Evolutionary conservation across 2,888 invertebrate species (phyloP).

Genomic region (Eulithis prunata): DNA sequence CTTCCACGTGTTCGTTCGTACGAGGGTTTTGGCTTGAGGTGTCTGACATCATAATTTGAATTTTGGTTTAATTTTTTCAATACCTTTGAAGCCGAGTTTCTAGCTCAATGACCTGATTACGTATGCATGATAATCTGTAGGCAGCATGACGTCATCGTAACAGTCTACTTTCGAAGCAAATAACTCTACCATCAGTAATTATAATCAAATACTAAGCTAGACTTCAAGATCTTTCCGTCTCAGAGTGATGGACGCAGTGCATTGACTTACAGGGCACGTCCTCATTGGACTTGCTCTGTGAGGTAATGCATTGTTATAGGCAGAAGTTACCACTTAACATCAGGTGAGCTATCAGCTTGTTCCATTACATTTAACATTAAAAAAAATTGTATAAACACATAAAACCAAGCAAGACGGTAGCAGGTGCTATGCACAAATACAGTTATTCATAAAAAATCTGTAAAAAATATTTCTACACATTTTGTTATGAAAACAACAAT

Average conservation of each 20-base stretch:
- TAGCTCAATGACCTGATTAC: constrained; percentile 50
- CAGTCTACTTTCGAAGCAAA: constrained; percentile 52
- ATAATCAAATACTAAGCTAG: constrained; percentile 16
- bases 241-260: too few species aligned
- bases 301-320: too few species aligned
- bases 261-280: too few species aligned
- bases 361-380: too few species aligned
- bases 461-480: not conserved
- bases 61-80: not conserved
- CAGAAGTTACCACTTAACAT: too few species aligned
- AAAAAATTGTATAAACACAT: too few species aligned
- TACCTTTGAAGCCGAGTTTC: too few species aligned
- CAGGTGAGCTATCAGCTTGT: too few species aligned
- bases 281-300: too few species aligned
- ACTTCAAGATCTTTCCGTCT: too few species aligned
- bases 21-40: constrained; percentile 8
- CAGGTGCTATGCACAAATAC: not conserved
- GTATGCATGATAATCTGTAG: constrained; percentile 53
- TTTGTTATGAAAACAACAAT: constrained; percentile 31
- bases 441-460: not conserved
- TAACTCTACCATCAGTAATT: constrained; percentile 38
- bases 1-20: constrained; percentile 22
- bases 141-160: constrained; percentile 50
- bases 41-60: constrained; percentile 4
- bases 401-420: not conserved